These are phyloP conservation scores for Agrochola macilenta DNA, from an alignment of 2,888 invertebrate genomes.

Conservation along the genomic window DNA sequence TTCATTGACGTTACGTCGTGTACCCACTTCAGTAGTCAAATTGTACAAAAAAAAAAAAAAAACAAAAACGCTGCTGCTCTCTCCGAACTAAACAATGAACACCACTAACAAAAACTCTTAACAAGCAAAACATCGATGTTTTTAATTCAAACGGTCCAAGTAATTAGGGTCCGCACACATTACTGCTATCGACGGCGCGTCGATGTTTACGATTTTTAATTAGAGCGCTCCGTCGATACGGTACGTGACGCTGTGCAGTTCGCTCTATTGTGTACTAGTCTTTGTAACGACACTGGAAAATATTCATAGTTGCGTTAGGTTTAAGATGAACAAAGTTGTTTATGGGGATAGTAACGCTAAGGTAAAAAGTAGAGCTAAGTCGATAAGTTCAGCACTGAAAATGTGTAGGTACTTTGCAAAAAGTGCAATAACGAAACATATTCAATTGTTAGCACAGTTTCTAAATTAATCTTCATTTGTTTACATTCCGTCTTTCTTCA, in stretches of 20 bases:
- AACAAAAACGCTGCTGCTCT: neutral
- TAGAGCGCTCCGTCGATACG: conserved; percentile 70
- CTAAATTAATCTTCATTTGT: neutral
- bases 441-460: neutral
- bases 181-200: conserved; percentile 63
- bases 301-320: conserved; percentile 43
- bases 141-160: conserved; percentile 63
- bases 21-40: neutral
- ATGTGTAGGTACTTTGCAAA: neutral
- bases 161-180: conserved; percentile 69
- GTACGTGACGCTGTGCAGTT: conserved; percentile 63
- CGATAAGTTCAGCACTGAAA: neutral
- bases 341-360: neutral
- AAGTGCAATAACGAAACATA: neutral
- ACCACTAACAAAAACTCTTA: conserved; percentile 44
- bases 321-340: conserved; percentile 24
- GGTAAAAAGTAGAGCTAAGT: neutral
- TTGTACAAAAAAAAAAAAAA: neutral
- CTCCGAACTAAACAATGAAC: conserved; percentile 17
- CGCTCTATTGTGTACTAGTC: conserved; percentile 59
- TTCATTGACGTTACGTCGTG: too few relatives aligned
- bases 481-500: neutral
- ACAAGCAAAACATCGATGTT: conserved; percentile 57
- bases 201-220: conserved; percentile 82
- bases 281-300: conserved; percentile 53